phyloP scores from a whole-genome alignment of 1,140 invertebrate species.

The Whitmania pigra region DNA sequence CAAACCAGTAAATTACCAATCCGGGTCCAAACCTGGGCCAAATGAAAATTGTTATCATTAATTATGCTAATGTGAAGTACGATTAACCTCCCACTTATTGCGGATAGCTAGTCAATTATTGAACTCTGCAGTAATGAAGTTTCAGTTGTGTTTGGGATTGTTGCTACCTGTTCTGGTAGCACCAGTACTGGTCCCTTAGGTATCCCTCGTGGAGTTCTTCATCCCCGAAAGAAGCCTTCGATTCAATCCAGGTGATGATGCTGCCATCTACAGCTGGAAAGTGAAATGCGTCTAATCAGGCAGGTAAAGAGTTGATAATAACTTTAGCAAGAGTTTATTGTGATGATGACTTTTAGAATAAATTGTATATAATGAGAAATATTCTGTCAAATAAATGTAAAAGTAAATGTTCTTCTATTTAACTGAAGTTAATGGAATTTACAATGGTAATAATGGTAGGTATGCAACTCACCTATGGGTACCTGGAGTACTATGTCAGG shows the following conservation, averaged over 20 bases:
- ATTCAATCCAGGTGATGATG: constrained; percentile 89
- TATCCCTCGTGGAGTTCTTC: constrained; percentile 66
- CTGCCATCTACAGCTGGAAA: constrained; percentile 59
- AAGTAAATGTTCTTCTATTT: too few relatives aligned
- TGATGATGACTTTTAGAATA: too few relatives aligned
- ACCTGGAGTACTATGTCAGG: constrained; percentile 81
- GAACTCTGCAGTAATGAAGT: too few relatives aligned
- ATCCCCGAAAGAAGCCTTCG: constrained; percentile 84
- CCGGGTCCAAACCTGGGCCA: constrained; percentile 70
- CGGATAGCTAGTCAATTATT: too few relatives aligned
- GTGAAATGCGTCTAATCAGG: neutral
- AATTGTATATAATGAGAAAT: too few relatives aligned
- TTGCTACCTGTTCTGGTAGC: constrained; percentile 69
- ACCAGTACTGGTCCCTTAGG: constrained; percentile 68
- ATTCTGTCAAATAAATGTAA: too few relatives aligned
- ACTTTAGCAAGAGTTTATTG: too few relatives aligned
- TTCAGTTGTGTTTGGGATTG: too few relatives aligned
- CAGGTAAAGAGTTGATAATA: neutral
- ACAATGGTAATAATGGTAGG: too few relatives aligned
- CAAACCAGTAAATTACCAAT: constrained; percentile 91
- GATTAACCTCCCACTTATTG: too few relatives aligned
- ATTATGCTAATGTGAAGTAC: too few relatives aligned
- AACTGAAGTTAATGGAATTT: too few relatives aligned
- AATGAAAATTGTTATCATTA: constrained; percentile 21
- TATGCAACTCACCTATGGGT: constrained; percentile 51